Evolutionary conservation across 2,797 vertebrate species (phyloP), one percentile per base, ranked within the genome.

Genomic region (Taenioides sp.): DNA sequence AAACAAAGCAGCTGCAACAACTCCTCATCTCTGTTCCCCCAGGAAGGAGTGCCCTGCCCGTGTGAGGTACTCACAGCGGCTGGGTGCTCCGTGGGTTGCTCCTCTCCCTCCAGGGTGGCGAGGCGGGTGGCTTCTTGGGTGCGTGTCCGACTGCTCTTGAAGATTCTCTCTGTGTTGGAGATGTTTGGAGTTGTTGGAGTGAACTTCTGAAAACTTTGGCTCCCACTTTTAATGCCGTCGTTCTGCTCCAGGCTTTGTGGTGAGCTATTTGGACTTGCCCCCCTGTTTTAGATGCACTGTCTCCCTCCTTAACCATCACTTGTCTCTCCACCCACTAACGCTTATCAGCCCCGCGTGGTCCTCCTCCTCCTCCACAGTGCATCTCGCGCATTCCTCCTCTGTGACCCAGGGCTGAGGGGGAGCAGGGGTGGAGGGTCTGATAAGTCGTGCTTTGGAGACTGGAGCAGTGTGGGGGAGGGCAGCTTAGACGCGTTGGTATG

Each of bases 61-160:
- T 7, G 40, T 17, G 18, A 43, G 77, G 31, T 83, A 92, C 93
- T 94, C 81, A 94, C 93, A 25, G 75, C 77, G 79, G 77, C 78
- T 80, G 66, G 73, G 64, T 83, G 76, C 76, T 84, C 76, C 73
- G 87, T 77, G 77, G 76, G 82, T 80, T 80, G n/a, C 22, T 57
- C 84, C 77, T 84, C 63, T 50, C 83, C 80, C 82, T 87, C 89
- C 84, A 86, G 88, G 9, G 84, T 83, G 75, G 58, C 69, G 60
- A 61, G 34, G 61, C 28, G 78, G 43, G 43, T 47, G 43, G 3
- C 43, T 47, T 47, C 43, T 47, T 3, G 43, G 43, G 4, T 17
- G 14, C 43, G 16, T 16, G 14, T 47, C 14, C 1, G 43, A 4
- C 43, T 47, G 12, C 43, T 47, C 40, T 16, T 16, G 14, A 43